Base-by-base conservation (phyloP, 2,888 invertebrate species). In the Macrophya alboannulata region DNA sequence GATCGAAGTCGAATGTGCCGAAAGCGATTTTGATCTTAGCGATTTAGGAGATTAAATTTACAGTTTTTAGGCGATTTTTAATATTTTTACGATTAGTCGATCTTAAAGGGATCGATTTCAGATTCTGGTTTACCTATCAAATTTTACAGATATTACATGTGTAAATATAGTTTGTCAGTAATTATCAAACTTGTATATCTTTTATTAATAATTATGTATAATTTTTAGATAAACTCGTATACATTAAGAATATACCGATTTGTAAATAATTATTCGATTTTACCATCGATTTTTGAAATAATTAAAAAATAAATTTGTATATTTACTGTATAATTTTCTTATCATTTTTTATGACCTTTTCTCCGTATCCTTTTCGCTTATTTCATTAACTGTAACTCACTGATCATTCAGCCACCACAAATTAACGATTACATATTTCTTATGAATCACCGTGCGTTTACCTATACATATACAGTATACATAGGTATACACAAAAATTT, bases 1-100 rank as follows among this genome's bases (percentile, higher is more conserved):
- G 87, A 86, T 62, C 72, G 85, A 86, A 65, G 83, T 86, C 3
- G 85, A 87, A 76, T 55, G 85, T 40, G 86, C 85, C 31, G 68
- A 85, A 17, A 83, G 83, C 37, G 83, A 83, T n/a, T 68, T 40
- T n/a, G 68, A 48, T 51, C 40, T 62, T 40, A 68, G 25, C 31
- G 83, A 83, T 51, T 71, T 48, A 31, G 59, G 21, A 59, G 81
- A 62, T 37, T 62, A 62, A 59, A 43, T 81, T 5, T 2, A 37
- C 68, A 3, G 4, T 59, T 51, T 17, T 17, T 37, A 12, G 40
- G 5, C 31, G 21, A 21, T 55, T 55, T 77, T 51, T 1, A 0
- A n/a, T 31, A 45, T 45, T 74, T 25, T 25, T 1, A 62, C 62
- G 12, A 62, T 62, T 62, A 62, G 3, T 25, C 25, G 8, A 62